A percentile compares a stretch with the other conserved stretches of the same genome.
phyloP scores from a whole-genome alignment of 2,888 invertebrate species.

The Ichneumon xanthorius region DNA sequence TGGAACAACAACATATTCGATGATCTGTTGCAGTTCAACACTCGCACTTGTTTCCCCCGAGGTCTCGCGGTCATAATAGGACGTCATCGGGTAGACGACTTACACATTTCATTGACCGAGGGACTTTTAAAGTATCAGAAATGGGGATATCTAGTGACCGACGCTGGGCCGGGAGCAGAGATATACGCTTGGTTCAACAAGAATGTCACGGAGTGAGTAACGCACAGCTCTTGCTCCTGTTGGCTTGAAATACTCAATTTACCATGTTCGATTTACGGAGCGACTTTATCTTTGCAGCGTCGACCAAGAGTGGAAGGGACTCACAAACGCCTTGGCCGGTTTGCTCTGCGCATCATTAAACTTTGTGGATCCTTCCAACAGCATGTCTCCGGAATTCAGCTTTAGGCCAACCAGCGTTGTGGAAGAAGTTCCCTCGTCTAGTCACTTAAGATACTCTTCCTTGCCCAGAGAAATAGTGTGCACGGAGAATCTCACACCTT shows the following conservation, averaged over 20 bases:
- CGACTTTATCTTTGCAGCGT: constrained; percentile 86
- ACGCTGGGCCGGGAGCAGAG: constrained; percentile 97
- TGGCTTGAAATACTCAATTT: background rate
- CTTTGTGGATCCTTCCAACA: constrained; percentile 95
- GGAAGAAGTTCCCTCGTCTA: constrained; percentile 83
- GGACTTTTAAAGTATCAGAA: constrained; percentile 97
- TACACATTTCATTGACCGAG: constrained; percentile 96
- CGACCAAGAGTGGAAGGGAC: constrained; percentile 94
- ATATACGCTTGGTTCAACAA: constrained; percentile 96
- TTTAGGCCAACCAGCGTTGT: constrained; percentile 91
- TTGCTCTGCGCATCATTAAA: constrained; percentile 98
- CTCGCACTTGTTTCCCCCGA: constrained; percentile 94
- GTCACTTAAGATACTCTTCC: constrained; percentile 92
- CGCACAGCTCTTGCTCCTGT: background rate
- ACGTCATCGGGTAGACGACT: constrained; percentile 93
- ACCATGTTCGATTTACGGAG: background rate
- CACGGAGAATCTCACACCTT: constrained; percentile 99
- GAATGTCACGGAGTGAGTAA: constrained; percentile 78
- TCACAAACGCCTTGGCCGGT: constrained; percentile 96
- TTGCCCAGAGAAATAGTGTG: constrained; percentile 98
- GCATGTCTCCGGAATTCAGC: constrained; percentile 93
- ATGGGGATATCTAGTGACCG: constrained; percentile 97
- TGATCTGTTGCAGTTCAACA: constrained; percentile 88
- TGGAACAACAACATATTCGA: background rate
- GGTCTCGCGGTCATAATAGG: constrained; percentile 95